Evolutionary conservation across 1,140 invertebrate species (phyloP), one percentile per base, ranked within the genome.

Genomic region (Orius insidiosus): DNA sequence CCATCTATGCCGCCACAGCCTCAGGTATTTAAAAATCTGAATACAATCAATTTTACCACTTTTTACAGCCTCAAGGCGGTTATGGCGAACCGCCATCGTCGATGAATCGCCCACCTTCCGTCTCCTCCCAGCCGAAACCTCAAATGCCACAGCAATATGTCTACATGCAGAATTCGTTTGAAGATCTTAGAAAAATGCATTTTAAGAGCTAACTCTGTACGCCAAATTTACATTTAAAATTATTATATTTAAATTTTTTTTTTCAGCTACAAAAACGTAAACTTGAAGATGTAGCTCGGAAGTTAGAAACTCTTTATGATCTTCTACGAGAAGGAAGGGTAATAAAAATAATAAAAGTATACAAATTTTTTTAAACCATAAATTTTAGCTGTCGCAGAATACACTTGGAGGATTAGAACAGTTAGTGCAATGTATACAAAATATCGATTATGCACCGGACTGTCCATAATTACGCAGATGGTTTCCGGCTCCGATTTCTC

Each of bases 231-330:
- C n/a, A n/a, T n/a, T n/a, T n/a, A n/a, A n/a, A n/a, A n/a, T n/a
- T n/a, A n/a, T n/a, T n/a, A n/a, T 31, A 31, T 14, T 35, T 45
- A 13, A 35, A 14, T 15, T 35, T 35, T 34, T n/a, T 45, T 30
- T 3, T n/a, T n/a, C 60, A 92, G 85, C 84, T 87, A 78, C 78
- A 78, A 45, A 90, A 85, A n/a, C 71, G 84, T 52, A 93, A 92
- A 65, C 67, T 94, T 50, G 87, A 90, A 53, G 88, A 93, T 62
- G 83, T 94, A 9, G 72, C 76, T 2, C 80, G 73, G 59, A 88
- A 89, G 62, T 60, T 95, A 48, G 88, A 94, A 66, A 70, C 73
- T 36, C 64, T 95, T 9, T 92, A 92, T 61, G 88, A 94, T 60
- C 76, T 80, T 56, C 64, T 95, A 30, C 67, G 88, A 56, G 80